Conservation (phyloP, 1,140 invertebrate species). For the Zaprionus capensis region DNA sequence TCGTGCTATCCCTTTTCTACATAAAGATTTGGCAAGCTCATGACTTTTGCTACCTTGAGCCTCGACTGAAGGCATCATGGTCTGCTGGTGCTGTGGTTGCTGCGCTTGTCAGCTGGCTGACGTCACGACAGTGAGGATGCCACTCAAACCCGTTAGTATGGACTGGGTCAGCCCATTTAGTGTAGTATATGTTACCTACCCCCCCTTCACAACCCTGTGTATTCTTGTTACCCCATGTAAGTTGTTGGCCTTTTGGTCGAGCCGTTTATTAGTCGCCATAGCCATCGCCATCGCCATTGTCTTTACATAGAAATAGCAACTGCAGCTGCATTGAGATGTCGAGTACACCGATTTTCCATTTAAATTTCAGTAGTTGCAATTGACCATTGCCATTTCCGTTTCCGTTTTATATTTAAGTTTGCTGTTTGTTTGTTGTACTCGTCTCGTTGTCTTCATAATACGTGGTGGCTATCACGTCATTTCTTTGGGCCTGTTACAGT, state of each 20-base stretch:
- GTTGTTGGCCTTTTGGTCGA: conserved; percentile 7
- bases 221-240: neutral
- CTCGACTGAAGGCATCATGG: neutral
- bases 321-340: conserved; percentile 49
- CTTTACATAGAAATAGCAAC: conserved; percentile 50
- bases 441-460: conserved; percentile 38
- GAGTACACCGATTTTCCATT: conserved; percentile 73
- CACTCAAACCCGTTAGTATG: conserved; percentile 9
- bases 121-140: conserved; percentile 28
- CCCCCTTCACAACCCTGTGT: too few species aligned
- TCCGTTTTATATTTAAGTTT: conserved; percentile 55
- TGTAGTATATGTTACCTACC: conserved; percentile 24
- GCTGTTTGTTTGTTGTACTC: conserved; percentile 32
- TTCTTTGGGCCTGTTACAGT: conserved; percentile 30
- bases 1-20: neutral
- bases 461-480: conserved; percentile 11
- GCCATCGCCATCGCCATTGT: too few species aligned
- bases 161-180: conserved; percentile 55
- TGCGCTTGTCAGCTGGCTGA: conserved; percentile 35
- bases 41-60: conserved; percentile 32
- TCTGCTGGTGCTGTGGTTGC: neutral
- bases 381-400: conserved; percentile 68
- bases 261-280: conserved; percentile 60
- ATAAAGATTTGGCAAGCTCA: conserved; percentile 14
- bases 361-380: conserved; percentile 71